A percentile compares a stretch with the other conserved stretches of the same genome.
Conservation (phyloP, 2,113 vertebrate species). For the Lipophrys pholis region DNA sequence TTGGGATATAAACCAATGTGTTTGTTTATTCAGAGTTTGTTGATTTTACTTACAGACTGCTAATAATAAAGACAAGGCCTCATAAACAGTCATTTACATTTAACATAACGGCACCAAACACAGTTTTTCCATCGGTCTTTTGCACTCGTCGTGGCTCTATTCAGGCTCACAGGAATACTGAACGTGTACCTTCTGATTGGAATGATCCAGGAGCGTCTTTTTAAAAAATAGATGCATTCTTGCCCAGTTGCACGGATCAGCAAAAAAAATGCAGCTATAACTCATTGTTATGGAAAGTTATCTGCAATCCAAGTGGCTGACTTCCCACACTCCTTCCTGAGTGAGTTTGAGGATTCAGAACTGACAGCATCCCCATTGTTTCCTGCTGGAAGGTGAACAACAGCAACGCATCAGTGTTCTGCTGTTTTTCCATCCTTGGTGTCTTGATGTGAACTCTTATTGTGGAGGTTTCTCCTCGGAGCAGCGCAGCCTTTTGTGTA, state of each 20-base stretch:
- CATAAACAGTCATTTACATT: not conserved
- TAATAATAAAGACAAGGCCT: not conserved
- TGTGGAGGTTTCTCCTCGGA: not conserved
- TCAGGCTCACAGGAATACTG: not conserved
- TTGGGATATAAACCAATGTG: constrained; percentile 2
- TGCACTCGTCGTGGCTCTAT: no score
- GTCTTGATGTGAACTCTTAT: not conserved
- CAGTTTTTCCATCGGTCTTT: no score
- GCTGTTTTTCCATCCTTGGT: constrained; percentile 22
- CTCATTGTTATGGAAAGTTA: constrained; percentile 22
- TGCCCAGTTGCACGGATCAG: not conserved
- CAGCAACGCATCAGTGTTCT: constrained; percentile 22
- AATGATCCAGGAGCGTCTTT: not conserved
- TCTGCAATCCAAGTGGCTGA: constrained; percentile 45
- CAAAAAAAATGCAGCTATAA: constrained; percentile 25
- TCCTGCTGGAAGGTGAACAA: constrained; percentile 54
- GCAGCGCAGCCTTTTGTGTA: not conserved
- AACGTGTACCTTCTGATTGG: not conserved
- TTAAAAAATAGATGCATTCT: not conserved
- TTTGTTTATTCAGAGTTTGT: constrained; percentile 33
- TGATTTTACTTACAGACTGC: constrained; percentile 19
- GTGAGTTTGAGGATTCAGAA: constrained; percentile 69
- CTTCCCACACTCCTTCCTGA: constrained; percentile 80
- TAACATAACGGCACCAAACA: no score
- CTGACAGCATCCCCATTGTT: constrained; percentile 80